Percentiles rank a stretch among this genome's conserved stretches.
These are phyloP conservation scores for Coranthus polyacanthus DNA, from an alignment of 2,797 vertebrate species.

Conservation along the genomic window DNA sequence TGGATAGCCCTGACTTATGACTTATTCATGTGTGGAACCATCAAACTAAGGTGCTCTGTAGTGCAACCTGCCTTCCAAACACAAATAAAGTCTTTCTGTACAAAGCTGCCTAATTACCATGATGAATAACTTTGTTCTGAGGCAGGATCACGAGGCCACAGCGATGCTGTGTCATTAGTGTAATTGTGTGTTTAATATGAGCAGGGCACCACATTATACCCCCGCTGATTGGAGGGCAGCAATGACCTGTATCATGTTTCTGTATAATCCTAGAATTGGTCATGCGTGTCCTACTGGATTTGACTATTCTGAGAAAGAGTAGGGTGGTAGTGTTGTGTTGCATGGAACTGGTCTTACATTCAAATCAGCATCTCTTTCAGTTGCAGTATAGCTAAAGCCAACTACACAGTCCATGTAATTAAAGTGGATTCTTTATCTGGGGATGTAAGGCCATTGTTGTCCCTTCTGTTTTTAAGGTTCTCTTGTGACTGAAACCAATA, in stretches of 20 bases:
- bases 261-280: constrained; percentile 42
- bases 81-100: constrained; percentile 49
- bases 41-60: constrained; percentile 54
- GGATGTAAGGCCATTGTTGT: constrained; percentile 5
- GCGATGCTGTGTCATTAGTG: constrained; percentile 52
- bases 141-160: constrained; percentile 52
- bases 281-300: constrained; percentile 35
- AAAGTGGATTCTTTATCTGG: constrained; percentile 7
- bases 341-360: constrained; percentile 20
- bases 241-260: constrained; percentile 30
- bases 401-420: constrained; percentile 28
- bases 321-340: constrained; percentile 17
- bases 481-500: constrained; percentile 10
- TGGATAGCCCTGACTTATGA: constrained; percentile 75
- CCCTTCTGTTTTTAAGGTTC: neutral
- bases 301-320: constrained; percentile 25
- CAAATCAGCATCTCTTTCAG: constrained; percentile 19
- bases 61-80: constrained; percentile 36
- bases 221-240: constrained; percentile 32
- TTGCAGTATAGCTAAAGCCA: constrained; percentile 19
- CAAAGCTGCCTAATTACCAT: constrained; percentile 64
- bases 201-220: constrained; percentile 27
- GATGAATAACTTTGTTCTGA: constrained; percentile 69
- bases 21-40: constrained; percentile 74
- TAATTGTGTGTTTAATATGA: constrained; percentile 62